A percentile compares a stretch with the other conserved stretches of the same genome.
Conservation (phyloP, 2,113 vertebrate genomes). For the Phocoena phocoena region DNA sequence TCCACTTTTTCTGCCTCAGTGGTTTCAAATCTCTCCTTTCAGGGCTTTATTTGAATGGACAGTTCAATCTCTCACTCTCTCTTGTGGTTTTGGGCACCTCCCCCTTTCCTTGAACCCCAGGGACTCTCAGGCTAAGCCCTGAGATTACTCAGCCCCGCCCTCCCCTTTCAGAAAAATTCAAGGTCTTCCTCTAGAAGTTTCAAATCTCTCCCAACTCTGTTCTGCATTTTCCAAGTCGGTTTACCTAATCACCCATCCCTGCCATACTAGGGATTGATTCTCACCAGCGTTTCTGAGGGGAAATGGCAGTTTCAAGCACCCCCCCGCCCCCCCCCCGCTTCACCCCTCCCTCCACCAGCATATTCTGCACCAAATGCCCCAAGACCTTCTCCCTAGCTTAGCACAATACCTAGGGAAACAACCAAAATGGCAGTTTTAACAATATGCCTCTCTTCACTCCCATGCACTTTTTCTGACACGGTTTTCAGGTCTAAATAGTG, state of each 20-base stretch:
- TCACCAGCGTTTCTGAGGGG: slow-evolving; percentile 78
- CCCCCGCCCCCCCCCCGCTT: too few species aligned
- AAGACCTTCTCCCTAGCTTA: slow-evolving; percentile 25
- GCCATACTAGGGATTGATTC: slow-evolving; percentile 61
- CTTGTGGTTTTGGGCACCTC: slow-evolving; percentile 42
- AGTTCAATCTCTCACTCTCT: neutral
- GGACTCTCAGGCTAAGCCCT: neutral
- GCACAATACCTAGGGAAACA: slow-evolving; percentile 7
- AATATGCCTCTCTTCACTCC: neutral
- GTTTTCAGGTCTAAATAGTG: slow-evolving; percentile 64
- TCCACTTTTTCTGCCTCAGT: slow-evolving; percentile 59
- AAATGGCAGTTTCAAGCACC: slow-evolving; percentile 61
- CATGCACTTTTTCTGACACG: slow-evolving; percentile 57
- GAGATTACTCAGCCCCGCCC: neutral
- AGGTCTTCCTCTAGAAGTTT: slow-evolving; percentile 43
- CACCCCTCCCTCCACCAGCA: neutral
- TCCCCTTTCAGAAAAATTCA: slow-evolving; percentile 26
- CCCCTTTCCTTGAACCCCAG: neutral
- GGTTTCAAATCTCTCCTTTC: slow-evolving; percentile 58
- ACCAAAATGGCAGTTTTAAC: neutral
- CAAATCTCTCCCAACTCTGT: neutral
- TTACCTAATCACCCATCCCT: neutral
- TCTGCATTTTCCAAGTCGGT: slow-evolving; percentile 24
- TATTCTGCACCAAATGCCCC: slow-evolving; percentile 41
- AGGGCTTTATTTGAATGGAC: slow-evolving; percentile 60